These are phyloP conservation scores for Budorcas taxicolor DNA, from an alignment of 2,113 vertebrate genomes.

Conservation along the genomic window DNA sequence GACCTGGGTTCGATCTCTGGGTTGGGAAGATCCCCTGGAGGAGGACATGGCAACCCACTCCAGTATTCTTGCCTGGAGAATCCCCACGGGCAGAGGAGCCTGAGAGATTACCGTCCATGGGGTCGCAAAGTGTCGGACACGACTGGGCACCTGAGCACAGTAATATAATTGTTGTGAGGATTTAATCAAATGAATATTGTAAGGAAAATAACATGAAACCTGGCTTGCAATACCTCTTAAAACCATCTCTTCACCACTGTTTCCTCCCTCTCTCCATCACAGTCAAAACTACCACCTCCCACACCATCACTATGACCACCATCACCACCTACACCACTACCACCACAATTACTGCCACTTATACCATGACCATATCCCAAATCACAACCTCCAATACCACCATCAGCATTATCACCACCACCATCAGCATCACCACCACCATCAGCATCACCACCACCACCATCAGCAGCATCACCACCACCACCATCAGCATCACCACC, in stretches of 20 bases:
- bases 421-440: rapidly evolving
- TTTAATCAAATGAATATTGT: neutral
- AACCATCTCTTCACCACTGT: neutral
- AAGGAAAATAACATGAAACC: neutral
- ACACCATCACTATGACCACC: neutral
- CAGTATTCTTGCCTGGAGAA: neutral
- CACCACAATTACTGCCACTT: no score
- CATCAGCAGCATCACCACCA: rapidly evolving
- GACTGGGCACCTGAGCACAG: neutral
- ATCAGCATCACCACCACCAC: rapidly evolving
- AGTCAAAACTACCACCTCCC: neutral
- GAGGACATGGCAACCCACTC: neutral
- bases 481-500: rapidly evolving
- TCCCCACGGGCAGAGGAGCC: neutral
- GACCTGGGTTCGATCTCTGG: neutral
- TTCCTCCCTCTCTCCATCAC: neutral
- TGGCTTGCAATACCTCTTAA: neutral
- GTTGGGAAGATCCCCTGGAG: neutral
- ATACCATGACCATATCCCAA: neutral
- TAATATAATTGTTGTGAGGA: neutral
- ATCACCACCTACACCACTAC: neutral
- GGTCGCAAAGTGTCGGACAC: neutral
- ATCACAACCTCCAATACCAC: neutral
- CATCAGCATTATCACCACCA: rapidly evolving
- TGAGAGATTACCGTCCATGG: neutral